Base-by-base conservation (phyloP, 2,797 vertebrate species). In the Cossypha caffra region DNA sequence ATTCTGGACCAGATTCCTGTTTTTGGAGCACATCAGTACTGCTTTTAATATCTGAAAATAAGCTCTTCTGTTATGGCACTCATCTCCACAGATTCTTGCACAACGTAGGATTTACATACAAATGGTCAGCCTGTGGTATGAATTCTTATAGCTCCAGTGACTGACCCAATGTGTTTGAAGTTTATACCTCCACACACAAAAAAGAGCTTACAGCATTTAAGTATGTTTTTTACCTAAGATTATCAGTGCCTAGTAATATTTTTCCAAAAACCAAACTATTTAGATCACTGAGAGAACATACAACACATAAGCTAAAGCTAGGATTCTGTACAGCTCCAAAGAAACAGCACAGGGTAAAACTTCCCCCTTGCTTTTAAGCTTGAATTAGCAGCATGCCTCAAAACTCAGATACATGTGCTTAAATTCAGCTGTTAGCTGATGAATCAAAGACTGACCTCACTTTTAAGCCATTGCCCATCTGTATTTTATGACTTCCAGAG, bases 401-500 rank as follows among this genome's bases (percentile, higher is more conserved):
- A 68, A 93, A 55, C 14, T 35, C 47, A 52, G 81, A 38, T 75
- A 6, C 58, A 17, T 67, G 20, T 57, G 23, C 57, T 80, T 78
- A 83, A 80, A 91, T 87, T 85, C 75, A 90, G 16, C 75, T 62
- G 61, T 13, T 78, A 80, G 85, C 75, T 89, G 82, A 72, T 69
- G 84, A 94, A 94, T 90, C 91, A 86, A 93, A 91, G 82, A 19
- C 79, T 95, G 95, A 85, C 38, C 74, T 90, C 82, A 57, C 57
- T 67, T 62, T 71, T 90, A 88, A 95, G 85, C 80, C 67, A 43
- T 72, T 81, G 86, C 45, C 85, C 66, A 82, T 90, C 81, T 95
- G 93, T 76, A 94, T 94, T 93, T 96, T 95, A 96, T 95, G 95
- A 93, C 77, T 94, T 97, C 72, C 90, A 96, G 89, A 96, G 79